These are phyloP conservation scores for Gobio gobio DNA, from an alignment of 2,113 vertebrate genomes.

Conservation along the genomic window DNA sequence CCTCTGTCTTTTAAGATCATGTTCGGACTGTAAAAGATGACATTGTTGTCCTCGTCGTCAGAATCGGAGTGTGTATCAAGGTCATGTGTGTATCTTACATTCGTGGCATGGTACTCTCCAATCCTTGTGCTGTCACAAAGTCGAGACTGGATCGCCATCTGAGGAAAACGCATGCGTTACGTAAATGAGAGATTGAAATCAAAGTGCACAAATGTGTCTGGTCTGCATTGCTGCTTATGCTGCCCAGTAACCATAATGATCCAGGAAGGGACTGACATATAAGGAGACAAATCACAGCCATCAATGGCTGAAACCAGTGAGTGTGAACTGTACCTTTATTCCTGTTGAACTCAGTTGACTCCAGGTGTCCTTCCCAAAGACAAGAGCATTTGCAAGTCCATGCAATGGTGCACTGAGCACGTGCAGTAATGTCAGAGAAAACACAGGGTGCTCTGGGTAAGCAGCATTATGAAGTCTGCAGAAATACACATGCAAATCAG, in stretches of 20 bases:
- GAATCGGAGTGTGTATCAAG: conserved; percentile 74
- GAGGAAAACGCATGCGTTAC: neutral
- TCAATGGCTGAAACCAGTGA: neutral
- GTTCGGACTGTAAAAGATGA: conserved; percentile 82
- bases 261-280: neutral
- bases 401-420: conserved; percentile 59
- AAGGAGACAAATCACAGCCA: neutral
- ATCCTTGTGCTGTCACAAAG: conserved; percentile 78
- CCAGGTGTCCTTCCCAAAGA: conserved; percentile 56
- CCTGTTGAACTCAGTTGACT: conserved; percentile 57
- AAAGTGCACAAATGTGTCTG: neutral
- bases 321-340: conserved; percentile 50
- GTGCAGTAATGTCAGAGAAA: conserved; percentile 52
- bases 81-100: conserved; percentile 70
- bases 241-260: neutral
- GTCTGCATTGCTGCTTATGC: neutral
- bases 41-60: conserved; percentile 75
- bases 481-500: conserved; percentile 5
- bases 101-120: conserved; percentile 75
- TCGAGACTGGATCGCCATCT: conserved; percentile 82
- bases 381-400: conserved; percentile 55
- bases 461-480: conserved; percentile 54
- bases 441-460: conserved; percentile 49
- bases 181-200: too few relatives aligned
- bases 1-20: conserved; percentile 81